phyloP scores from a whole-genome alignment of 2,797 vertebrate genomes.

The Galagoides demidoff region DNA sequence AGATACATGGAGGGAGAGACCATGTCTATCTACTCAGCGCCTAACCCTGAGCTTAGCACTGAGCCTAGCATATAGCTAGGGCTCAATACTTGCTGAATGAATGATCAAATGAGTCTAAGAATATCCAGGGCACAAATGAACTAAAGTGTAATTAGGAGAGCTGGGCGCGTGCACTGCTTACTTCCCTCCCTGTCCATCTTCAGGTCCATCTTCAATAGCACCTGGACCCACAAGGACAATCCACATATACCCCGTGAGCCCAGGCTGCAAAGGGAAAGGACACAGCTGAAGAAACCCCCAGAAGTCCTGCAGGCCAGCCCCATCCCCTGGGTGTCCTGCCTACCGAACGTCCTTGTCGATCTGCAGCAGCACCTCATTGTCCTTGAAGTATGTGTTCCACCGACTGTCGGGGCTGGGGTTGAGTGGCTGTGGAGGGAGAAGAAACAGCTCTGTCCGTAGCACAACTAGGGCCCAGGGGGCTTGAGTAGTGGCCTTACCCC shows the following conservation, averaged over 20 bases:
- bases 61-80: neutral
- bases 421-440: conserved; percentile 90
- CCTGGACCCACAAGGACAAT: neutral
- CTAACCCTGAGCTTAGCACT: neutral
- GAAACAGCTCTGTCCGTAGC: neutral
- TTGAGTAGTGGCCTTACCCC: neutral
- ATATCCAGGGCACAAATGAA: fast-evolving
- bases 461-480: neutral
- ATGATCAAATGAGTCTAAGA: neutral
- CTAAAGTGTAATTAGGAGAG: too few species aligned
- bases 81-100: neutral
- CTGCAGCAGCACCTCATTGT: conserved; percentile 98
- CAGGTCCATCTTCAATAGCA: neutral
- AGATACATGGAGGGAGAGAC: neutral
- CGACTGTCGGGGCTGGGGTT: conserved; percentile 98
- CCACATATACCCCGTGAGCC: neutral
- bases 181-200: neutral
- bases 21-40: neutral
- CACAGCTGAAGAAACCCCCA: neutral
- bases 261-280: neutral
- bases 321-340: neutral
- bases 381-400: conserved; percentile 99
- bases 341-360: conserved; percentile 99
- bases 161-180: neutral
- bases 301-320: neutral